Conservation (phyloP, 2,888 invertebrate species). For the Quadriops clusia region DNA sequence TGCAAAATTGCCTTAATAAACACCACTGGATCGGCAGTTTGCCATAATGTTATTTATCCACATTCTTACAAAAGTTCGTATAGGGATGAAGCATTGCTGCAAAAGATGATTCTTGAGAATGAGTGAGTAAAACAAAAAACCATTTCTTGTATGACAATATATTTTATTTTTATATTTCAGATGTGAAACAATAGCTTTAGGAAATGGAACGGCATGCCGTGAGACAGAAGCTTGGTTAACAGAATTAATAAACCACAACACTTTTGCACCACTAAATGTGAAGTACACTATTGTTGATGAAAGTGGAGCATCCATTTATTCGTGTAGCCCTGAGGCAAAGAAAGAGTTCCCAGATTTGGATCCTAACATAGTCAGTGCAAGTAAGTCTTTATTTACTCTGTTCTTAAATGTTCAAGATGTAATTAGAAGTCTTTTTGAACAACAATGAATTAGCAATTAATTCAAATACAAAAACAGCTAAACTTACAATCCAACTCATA, state of each 20-base stretch:
- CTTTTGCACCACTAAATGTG: slow-evolving; percentile 47
- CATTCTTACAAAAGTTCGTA: slow-evolving; percentile 36
- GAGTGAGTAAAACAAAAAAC: slow-evolving; percentile 37
- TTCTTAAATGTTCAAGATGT: no score
- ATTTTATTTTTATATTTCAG: slow-evolving; percentile 35
- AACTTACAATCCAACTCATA: no score
- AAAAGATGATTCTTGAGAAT: slow-evolving; percentile 44
- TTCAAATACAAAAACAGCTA: no score
- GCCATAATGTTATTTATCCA: slow-evolving; percentile 58
- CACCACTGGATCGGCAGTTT: slow-evolving; percentile 55
- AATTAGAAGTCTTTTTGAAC: no score
- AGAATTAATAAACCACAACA: slow-evolving; percentile 42
- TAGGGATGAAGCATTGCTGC: slow-evolving; percentile 37
- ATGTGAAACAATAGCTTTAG: slow-evolving; percentile 72
- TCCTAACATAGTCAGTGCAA: slow-evolving; percentile 68
- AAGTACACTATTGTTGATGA: slow-evolving; percentile 78
- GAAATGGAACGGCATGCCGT: slow-evolving; percentile 83
- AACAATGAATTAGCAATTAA: no score
- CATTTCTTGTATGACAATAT: slow-evolving; percentile 3
- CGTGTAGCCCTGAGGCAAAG: slow-evolving; percentile 71
- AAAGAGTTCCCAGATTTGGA: slow-evolving; percentile 78
- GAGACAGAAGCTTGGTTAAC: slow-evolving; percentile 72
- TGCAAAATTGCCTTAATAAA: slow-evolving; percentile 81
- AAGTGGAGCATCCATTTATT: slow-evolving; percentile 86
- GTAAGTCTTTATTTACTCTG: no score